A percentile compares a stretch with the other conserved stretches of the same genome.
Evolutionary conservation across 1,140 invertebrate species (phyloP).

Genomic region (Amphibalanus amphitrite): DNA sequence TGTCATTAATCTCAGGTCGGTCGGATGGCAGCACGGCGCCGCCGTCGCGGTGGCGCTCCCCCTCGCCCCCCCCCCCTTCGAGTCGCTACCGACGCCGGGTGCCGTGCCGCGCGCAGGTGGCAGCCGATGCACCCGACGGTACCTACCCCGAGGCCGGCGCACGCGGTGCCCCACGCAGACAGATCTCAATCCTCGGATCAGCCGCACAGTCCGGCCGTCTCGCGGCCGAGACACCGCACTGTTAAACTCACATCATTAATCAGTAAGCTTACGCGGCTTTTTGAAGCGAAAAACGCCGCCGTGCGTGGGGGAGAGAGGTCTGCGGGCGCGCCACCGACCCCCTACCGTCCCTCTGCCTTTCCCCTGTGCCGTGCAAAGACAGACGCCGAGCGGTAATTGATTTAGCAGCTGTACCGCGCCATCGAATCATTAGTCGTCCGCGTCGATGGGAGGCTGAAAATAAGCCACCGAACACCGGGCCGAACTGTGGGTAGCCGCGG

Average conservation of each 20-base stretch:
- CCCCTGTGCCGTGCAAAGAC: not conserved
- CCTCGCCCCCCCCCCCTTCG: no score
- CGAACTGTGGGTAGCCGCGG: no score
- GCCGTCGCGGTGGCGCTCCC: no score
- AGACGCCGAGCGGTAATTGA: not conserved
- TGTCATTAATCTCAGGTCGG: not conserved
- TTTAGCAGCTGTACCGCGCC: not conserved
- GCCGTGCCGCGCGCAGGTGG: no score
- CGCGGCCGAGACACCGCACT: constrained; percentile 20
- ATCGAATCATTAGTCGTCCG: not conserved
- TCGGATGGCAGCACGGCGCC: no score
- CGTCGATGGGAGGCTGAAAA: not conserved
- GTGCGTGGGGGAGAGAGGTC: constrained; percentile 15
- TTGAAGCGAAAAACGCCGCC: constrained; percentile 19
- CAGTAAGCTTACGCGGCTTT: constrained; percentile 17
- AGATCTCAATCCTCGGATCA: not conserved
- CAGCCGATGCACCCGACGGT: no score
- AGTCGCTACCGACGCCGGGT: no score
- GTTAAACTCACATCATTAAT: constrained; percentile 22
- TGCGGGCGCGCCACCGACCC: no score
- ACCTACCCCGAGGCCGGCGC: no score
- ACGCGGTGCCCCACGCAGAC: not conserved
- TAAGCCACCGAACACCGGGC: not conserved
- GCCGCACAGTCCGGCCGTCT: not conserved
- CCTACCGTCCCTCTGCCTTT: not conserved